Conservation (phyloP, 2,113 vertebrate genomes). For the Mastomys coucha region DNA sequence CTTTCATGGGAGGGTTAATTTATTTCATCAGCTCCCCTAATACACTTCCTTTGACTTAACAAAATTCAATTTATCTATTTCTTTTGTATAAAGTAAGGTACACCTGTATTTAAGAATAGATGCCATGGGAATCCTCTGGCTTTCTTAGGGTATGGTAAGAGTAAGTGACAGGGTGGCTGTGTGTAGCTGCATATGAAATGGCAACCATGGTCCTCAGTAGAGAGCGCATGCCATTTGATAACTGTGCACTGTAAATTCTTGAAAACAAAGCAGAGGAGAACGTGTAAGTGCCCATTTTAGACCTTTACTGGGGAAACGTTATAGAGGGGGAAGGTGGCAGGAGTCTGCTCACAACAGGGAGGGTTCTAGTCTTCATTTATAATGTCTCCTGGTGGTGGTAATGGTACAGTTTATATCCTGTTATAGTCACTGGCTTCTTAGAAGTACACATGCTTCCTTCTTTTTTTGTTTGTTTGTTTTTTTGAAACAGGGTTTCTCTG, state of each 20-base stretch:
- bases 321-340: neutral
- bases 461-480: neutral
- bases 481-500: no score
- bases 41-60: neutral
- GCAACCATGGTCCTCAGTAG: neutral
- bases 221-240: neutral
- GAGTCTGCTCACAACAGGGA: neutral
- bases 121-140: neutral
- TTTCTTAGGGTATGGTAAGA: conserved; percentile 3
- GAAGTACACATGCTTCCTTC: conserved; percentile 32
- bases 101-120: neutral
- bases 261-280: conserved; percentile 48
- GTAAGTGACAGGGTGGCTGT: neutral
- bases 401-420: conserved; percentile 37
- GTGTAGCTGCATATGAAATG: neutral
- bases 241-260: conserved; percentile 53
- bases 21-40: conserved; percentile 35
- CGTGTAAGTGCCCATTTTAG: conserved; percentile 48
- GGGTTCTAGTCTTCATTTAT: conserved; percentile 35
- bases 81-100: conserved; percentile 32
- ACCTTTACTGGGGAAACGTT: conserved; percentile 28
- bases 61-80: conserved; percentile 51
- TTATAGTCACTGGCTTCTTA: conserved; percentile 46
- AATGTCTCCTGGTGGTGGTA: neutral
- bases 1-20: conserved; percentile 51